Evolutionary conservation across 2,113 vertebrate genomes (phyloP).

Genomic region (Bufo gargarizans): DNA sequence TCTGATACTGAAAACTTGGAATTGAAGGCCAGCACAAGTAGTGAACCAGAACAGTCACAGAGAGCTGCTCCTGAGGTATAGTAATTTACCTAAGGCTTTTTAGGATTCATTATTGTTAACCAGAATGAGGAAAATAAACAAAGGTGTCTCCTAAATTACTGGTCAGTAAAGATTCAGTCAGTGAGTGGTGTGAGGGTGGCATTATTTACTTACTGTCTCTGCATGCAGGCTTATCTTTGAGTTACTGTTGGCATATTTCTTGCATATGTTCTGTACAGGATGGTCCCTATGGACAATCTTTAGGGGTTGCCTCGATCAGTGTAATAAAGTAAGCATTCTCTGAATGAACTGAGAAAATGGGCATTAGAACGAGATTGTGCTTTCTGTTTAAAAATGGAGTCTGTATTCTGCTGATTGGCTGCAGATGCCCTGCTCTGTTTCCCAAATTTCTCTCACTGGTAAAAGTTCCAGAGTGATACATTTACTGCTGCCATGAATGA

Average conservation of each 20-base stretch:
- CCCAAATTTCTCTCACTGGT: too few relatives aligned
- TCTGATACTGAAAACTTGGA: conserved; percentile 91
- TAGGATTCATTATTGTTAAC: background rate
- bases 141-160: too few relatives aligned
- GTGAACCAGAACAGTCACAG: conserved; percentile 63
- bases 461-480: too few relatives aligned
- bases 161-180: too few relatives aligned
- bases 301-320: background rate
- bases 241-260: too few relatives aligned
- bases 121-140: too few relatives aligned
- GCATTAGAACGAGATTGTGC: too few relatives aligned
- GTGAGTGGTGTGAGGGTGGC: background rate
- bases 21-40: conserved; percentile 73
- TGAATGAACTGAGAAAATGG: too few relatives aligned
- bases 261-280: background rate
- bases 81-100: background rate
- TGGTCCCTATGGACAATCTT: background rate
- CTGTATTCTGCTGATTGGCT: background rate
- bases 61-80: conserved; percentile 70
- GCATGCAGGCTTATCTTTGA: background rate
- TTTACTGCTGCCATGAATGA: too few relatives aligned
- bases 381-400: too few relatives aligned
- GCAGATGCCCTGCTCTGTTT: too few relatives aligned
- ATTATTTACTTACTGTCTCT: background rate
- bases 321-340: too few relatives aligned